Base-by-base conservation (phyloP, 2,797 vertebrate species). In the Helicolenus hilgendorfi region DNA sequence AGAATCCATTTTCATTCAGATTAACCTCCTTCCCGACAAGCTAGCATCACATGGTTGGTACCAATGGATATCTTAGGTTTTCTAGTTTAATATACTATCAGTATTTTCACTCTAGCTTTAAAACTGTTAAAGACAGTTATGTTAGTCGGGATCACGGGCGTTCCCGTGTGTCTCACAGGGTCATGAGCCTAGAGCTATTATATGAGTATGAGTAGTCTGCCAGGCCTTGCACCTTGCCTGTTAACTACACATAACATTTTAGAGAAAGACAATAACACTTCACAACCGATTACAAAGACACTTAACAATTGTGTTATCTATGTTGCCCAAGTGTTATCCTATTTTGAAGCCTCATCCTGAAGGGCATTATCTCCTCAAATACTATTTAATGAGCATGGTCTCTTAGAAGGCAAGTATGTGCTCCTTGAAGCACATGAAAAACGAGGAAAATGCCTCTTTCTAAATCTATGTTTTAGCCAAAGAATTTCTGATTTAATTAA, bases 271-370 rank as follows among this genome's bases (percentile, higher is more conserved):
- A 75, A 3, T n/a, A 11, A 65, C 63, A 79, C 45, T 56, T 53
- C 3, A 35, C 29, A 76, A 38, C 3, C 4, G 11, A 55, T 72
- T 41, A 53, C n/a, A 76, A 22, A 70, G 49, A 68, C 8, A 68
- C 45, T 60, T 53, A 36, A 38, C 18, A 71, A 27, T 11, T 53
- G 35, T 71, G 22, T 55, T 53, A 53, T 53, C 49, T n/a, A 53
- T 53, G 7, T n/a, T 55, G 20, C 4, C 18, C 20, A 41, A 41
- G 53, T 71, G 13, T 35, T 35, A 35, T 58, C 36, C 56, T 81
- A 7, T 85, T 81, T 67, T 65, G 59, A 80, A 74, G 26, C 7
- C 15, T 60, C 45, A 60, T 31, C 27, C 71, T 65, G 31, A 81
- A 75, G 45, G 60, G 26, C 18, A 69, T 4, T 27, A 29, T 79